Evolutionary conservation across 2,113 vertebrate genomes (phyloP), one percentile per base, ranked within the genome.

Genomic region (Brachyhypopomus occidentalis): DNA sequence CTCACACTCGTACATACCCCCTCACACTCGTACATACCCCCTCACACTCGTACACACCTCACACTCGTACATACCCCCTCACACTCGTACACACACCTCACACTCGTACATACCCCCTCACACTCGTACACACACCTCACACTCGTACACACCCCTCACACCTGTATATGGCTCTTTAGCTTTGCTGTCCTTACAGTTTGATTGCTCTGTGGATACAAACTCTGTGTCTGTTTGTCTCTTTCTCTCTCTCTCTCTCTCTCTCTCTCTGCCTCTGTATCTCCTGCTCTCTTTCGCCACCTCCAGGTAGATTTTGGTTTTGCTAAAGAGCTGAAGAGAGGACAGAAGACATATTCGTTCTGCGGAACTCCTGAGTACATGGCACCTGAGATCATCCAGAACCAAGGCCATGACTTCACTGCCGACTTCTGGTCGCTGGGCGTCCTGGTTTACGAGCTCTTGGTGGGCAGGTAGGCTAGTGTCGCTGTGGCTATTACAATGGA

Each of bases 221-320:
- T 30, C 34, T 22, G 16, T 60, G 2, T 66, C 1, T 73, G 2
- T 63, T 45, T 22, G 1, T 78, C 16, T 36, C 36, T 5, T 17
- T 34, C 36, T 78, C 8, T 66, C 23, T 84, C 7, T 64, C 36
- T 74, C 52, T 70, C 34, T 22, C 8, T 60, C 7, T 66, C 1
- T 73, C 4, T 63, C 45, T 30, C 30, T 30, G 30, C 30, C 30
- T 30, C 30, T 30, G 30, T 30, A 30, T 30, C 30, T 30, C 30
- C 19, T 2, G 73, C n/a, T 36, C 55, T 5, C 17, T 34, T 36
- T 75, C 8, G 59, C 23, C 80, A 5, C 59, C 38, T 75, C 34
- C 66, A 96, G 94, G 94, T 95, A 52, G 95, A 95, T 87, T 96
- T 96, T 81, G 95, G 95, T 20, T 96, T 96, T 79, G 93, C 94